Percentiles rank a stretch among this genome's conserved stretches.
These are phyloP conservation scores for Hemichromis elongatus DNA, from an alignment of 2,113 vertebrate genomes.

Conservation along the genomic window DNA sequence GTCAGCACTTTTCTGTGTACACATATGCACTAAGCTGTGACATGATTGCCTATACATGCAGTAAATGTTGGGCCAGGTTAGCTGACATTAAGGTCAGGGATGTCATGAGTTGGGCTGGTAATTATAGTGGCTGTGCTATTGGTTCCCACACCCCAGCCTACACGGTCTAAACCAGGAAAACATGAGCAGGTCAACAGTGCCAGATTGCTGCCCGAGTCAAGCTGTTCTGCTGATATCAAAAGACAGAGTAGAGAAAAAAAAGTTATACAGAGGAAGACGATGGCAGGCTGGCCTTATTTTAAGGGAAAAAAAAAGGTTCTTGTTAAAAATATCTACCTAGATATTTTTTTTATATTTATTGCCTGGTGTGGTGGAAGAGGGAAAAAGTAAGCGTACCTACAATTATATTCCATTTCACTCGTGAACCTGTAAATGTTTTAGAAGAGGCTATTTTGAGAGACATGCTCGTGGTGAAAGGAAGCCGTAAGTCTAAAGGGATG, in stretches of 20 bases:
- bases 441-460: conserved; percentile 30
- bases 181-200: conserved; percentile 2
- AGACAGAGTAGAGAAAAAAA: not conserved
- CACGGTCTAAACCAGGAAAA: conserved; percentile 1
- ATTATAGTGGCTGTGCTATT: conserved; percentile 52
- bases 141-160: conserved; percentile 49
- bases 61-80: conserved; percentile 31
- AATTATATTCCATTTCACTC: not conserved
- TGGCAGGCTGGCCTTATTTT: not conserved
- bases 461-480: conserved; percentile 3
- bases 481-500: not conserved
- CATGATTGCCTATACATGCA: not conserved
- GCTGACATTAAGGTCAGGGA: conserved; percentile 34
- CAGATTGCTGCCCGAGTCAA: not conserved
- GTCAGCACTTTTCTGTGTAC: conserved; percentile 44
- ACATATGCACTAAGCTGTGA: not conserved
- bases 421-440: not conserved
- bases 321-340: not conserved
- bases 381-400: not conserved
- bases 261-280: not conserved
- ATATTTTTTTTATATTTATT: not conserved
- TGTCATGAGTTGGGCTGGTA: conserved; percentile 39
- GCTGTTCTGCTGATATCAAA: not conserved
- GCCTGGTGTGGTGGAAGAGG: not conserved
- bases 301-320: not conserved